Evolutionary conservation across 2,113 vertebrate genomes (phyloP).

Genomic region (Hemiscyllium ocellatum): DNA sequence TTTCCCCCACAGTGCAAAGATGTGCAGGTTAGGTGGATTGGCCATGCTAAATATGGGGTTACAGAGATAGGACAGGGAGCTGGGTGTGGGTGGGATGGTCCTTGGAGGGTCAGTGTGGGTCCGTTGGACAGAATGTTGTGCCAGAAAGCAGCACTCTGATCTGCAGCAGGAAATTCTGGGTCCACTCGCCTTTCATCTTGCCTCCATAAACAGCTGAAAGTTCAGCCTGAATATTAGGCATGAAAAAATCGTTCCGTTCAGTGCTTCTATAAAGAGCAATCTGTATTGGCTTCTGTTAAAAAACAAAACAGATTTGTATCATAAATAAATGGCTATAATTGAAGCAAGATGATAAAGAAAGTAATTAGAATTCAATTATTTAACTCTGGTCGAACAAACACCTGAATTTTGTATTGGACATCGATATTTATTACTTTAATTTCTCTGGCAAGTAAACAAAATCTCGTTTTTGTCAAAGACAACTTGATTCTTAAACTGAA

Average conservation of each 20-base stretch:
- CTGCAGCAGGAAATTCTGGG: no score
- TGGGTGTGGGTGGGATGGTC: no score
- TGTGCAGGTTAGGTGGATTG: no score
- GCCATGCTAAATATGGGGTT: no score
- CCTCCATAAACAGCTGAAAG: no score
- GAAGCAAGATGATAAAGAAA: background rate
- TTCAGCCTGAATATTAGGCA: no score
- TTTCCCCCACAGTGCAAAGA: no score
- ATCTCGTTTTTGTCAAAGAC: background rate
- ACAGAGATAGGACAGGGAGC: no score
- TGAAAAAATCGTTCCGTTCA: background rate
- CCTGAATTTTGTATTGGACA: background rate
- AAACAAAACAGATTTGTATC: background rate
- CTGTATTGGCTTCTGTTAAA: background rate
- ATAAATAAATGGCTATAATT: background rate
- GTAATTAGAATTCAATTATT: background rate
- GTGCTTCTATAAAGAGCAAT: background rate
- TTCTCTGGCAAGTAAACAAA: background rate
- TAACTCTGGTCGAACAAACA: background rate
- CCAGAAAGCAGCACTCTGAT: no score
- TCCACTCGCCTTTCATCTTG: no score
- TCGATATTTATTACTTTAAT: background rate
- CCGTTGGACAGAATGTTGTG: no score
- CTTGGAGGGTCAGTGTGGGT: no score
- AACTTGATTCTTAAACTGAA: background rate